Evolutionary conservation across 2,113 vertebrate species (phyloP).

Genomic region (Mastomys natalensis): DNA sequence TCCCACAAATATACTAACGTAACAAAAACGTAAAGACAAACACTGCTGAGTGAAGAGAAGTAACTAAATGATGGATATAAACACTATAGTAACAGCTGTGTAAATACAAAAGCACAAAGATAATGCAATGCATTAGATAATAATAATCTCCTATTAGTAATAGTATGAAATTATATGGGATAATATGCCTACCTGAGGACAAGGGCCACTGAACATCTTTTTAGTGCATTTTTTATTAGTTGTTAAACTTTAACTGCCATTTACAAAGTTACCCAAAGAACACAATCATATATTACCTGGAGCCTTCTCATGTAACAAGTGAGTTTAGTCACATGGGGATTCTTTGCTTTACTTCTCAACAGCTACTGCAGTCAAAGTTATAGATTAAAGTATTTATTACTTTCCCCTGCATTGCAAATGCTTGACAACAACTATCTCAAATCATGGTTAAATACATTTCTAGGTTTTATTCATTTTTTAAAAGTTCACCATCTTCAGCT

Average conservation of each 20-base stretch:
- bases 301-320: not conserved
- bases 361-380: not conserved
- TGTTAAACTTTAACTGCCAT: slow-evolving; percentile 41
- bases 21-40: not conserved
- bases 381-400: not conserved
- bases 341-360: not conserved
- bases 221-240: not conserved
- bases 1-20: not conserved
- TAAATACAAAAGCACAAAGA: slow-evolving; percentile 48
- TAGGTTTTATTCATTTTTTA: slow-evolving; percentile 49
- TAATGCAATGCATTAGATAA: not conserved
- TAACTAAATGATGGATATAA: not conserved
- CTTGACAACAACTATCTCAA: not conserved
- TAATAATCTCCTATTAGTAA: not conserved
- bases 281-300: not conserved
- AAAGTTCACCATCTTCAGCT: slow-evolving; percentile 3
- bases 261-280: slow-evolving; percentile 20
- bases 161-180: not conserved
- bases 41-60: not conserved
- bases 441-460: not conserved
- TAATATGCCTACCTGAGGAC: not conserved
- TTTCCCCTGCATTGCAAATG: not conserved
- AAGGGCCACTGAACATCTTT: not conserved
- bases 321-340: not conserved
- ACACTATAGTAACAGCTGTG: not conserved